Evolutionary conservation across 2,888 invertebrate species (phyloP), one percentile per base, ranked within the genome.

Genomic region (Cistogaster globosa): DNA sequence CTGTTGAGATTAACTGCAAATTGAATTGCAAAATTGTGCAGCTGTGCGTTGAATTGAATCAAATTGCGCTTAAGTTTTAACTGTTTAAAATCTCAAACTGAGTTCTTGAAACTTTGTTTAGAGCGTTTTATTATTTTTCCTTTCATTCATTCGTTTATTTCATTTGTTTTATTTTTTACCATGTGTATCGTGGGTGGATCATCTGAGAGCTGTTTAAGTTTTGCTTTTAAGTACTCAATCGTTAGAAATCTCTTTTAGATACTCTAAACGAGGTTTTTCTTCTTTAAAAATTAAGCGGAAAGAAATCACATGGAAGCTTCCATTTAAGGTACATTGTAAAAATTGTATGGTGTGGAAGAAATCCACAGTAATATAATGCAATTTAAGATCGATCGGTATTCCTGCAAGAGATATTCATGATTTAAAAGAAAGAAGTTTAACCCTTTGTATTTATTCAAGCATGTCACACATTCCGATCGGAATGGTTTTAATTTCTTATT

Each of bases 11-110:
- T 88, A 87, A 88, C 89, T 90, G 91, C 90, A 89, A 91, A 90
- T 89, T 89, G 88, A 89, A 89, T 89, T 89, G 89, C 88, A 89
- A 89, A 89, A 88, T 79, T 82, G 79, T 90, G 91, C 91, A 90
- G 91, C 90, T 90, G 91, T 86, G 88, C 83, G 63, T 81, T 75
- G 78, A 83, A 83, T 79, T 63, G 68, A 32, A 75, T 79, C 57
- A 79, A 79, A 84, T 75, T 75, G 68, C 51, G 65, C 48, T 69
- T 72, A 42, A 74, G 67, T 57, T 74, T 78, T 48, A 42, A 71
- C 38, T 58, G 42, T 36, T 32, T 51, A 32, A 76, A 76, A 76
- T 76, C 69, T 76, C 76, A 82, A 71, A 82, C 69, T 71, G 82
- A 76, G 82, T 76, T 76, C 32, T 65, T 32, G 58, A 82, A 65